These are phyloP conservation scores for Scaptomyza montana DNA, from an alignment of 1,140 invertebrate genomes.

Conservation along the genomic window DNA sequence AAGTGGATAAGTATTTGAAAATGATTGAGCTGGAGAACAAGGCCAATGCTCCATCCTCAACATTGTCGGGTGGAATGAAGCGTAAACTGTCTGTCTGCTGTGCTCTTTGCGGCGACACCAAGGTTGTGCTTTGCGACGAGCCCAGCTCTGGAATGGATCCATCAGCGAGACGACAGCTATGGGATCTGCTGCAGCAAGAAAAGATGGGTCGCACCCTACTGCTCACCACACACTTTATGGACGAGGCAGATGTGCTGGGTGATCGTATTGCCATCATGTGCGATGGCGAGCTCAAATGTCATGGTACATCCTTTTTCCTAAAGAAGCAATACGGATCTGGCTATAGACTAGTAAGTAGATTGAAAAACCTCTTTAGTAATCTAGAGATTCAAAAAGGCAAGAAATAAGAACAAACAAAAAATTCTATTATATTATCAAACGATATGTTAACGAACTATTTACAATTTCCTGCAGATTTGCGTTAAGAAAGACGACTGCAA, in stretches of 20 bases:
- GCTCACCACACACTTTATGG: slow-evolving; percentile 99
- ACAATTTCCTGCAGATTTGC: slow-evolving; percentile 56
- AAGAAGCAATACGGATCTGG: slow-evolving; percentile 91
- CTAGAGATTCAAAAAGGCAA: no score
- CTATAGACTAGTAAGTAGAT: slow-evolving; percentile 65
- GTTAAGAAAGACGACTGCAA: slow-evolving; percentile 72
- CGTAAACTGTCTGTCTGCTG: slow-evolving; percentile 90
- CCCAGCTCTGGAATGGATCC: slow-evolving; percentile 98
- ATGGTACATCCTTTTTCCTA: slow-evolving; percentile 93
- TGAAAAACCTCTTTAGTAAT: no score
- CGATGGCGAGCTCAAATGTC: slow-evolving; percentile 91
- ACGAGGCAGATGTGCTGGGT: slow-evolving; percentile 97
- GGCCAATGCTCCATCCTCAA: slow-evolving; percentile 85
- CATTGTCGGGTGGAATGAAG: slow-evolving; percentile 94
- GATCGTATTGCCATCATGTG: slow-evolving; percentile 97
- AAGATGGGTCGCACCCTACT: slow-evolving; percentile 89
- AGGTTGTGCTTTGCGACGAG: slow-evolving; percentile 94
- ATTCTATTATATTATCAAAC: no score
- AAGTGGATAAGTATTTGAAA: slow-evolving; percentile 87
- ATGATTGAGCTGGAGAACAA: slow-evolving; percentile 88
- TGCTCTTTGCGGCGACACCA: slow-evolving; percentile 89
- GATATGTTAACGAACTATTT: no score
- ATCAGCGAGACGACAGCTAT: slow-evolving; percentile 93
- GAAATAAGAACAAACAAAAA: no score
- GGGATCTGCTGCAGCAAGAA: slow-evolving; percentile 91